Conservation (phyloP, 1,140 invertebrate species). For the Hesperophylax magnus region DNA sequence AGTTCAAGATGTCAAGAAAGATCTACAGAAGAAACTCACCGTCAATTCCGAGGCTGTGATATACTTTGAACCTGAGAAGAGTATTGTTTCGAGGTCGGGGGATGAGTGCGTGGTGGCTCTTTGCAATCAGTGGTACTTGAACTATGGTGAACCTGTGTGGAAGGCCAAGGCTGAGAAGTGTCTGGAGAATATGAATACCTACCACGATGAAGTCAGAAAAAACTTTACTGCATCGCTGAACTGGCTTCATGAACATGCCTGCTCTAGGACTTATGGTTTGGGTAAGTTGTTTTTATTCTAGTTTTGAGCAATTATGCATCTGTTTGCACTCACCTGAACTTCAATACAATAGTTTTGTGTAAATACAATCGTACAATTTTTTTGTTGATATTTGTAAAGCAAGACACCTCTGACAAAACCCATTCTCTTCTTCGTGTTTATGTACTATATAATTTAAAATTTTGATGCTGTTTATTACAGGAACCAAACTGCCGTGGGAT, state of each 20-base stretch:
- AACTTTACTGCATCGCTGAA: slow-evolving; percentile 94
- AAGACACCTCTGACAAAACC: no score
- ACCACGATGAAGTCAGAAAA: slow-evolving; percentile 93
- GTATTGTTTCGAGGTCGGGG: slow-evolving; percentile 94
- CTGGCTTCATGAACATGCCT: slow-evolving; percentile 99
- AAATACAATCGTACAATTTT: no score
- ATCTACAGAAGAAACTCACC: slow-evolving; percentile 86
- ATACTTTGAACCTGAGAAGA: slow-evolving; percentile 99
- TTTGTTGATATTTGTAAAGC: no score
- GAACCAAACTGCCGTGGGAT: slow-evolving; percentile 98
- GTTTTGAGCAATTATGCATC: no score
- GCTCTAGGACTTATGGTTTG: slow-evolving; percentile 97
- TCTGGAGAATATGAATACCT: slow-evolving; percentile 87
- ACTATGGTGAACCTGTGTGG: slow-evolving; percentile 96
- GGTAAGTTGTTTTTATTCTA: slow-evolving; percentile 67
- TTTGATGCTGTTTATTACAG: slow-evolving; percentile 63
- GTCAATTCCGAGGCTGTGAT: slow-evolving; percentile 84
- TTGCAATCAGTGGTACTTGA: slow-evolving; percentile 99
- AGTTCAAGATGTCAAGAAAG: slow-evolving; percentile 96
- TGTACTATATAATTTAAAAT: no score
- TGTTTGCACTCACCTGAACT: no score
- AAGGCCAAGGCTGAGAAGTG: slow-evolving; percentile 80
- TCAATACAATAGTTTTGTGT: no score
- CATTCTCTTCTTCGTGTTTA: no score
- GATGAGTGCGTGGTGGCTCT: slow-evolving; percentile 99